Conservation (phyloP, 1,140 invertebrate genomes). For the Rhopalosiphum padi region DNA sequence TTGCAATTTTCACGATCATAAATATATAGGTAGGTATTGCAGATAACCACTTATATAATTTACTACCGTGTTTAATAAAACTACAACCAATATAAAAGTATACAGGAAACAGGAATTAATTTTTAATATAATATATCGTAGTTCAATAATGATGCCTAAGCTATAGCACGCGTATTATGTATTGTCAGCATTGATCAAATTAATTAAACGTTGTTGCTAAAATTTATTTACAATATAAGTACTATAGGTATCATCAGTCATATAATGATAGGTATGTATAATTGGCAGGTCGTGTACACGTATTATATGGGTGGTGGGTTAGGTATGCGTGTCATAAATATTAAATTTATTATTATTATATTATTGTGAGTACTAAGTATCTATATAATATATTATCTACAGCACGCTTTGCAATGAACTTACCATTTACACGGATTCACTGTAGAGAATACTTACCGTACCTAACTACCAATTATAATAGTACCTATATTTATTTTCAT, state of each 20-base stretch:
- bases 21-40: neutral
- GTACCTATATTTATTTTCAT: neutral
- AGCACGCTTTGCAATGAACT: neutral
- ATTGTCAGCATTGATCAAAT: neutral
- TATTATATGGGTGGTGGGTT: neutral
- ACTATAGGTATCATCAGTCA: neutral
- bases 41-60: neutral
- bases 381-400: neutral
- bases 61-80: neutral
- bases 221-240: neutral
- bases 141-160: neutral
- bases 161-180: too few species aligned
- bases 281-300: neutral
- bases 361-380: too few species aligned
- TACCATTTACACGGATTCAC: neutral
- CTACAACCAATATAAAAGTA: neutral
- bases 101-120: neutral
- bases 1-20: slow-evolving; percentile 17
- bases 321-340: too few species aligned
- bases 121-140: neutral
- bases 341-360: too few species aligned
- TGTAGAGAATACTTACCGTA: neutral
- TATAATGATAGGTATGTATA: too few species aligned
- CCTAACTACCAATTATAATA: neutral
- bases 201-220: neutral